phyloP scores from a whole-genome alignment of 2,888 invertebrate genomes.

The Pyrocoelia pectoralis region DNA sequence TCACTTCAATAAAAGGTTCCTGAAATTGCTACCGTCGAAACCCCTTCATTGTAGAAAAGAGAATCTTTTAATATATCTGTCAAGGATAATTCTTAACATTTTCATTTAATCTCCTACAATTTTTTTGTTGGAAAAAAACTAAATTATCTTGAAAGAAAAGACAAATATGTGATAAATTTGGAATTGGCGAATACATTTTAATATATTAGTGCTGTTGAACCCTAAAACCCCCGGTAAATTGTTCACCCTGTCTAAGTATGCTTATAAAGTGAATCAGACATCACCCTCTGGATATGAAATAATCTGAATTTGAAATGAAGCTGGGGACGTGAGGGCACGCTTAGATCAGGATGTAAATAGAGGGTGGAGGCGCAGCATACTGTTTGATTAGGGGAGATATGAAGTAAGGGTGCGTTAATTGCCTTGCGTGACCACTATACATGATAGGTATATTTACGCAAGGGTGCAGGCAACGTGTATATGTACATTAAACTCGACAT shows the following conservation, averaged over 20 bases:
- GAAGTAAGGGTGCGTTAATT: slow-evolving; percentile 54
- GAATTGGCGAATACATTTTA: neutral
- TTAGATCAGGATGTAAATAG: slow-evolving; percentile 42
- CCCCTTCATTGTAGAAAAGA: slow-evolving; percentile 31
- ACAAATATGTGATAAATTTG: neutral
- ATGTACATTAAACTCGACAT: slow-evolving; percentile 45
- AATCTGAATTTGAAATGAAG: slow-evolving; percentile 40
- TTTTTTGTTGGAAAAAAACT: neutral
- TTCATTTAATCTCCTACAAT: slow-evolving; percentile 1
- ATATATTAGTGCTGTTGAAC: neutral
- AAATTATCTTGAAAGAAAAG: neutral
- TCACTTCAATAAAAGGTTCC: slow-evolving; percentile 38
- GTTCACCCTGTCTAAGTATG: slow-evolving; percentile 17
- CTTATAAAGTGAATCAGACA: slow-evolving; percentile 33
- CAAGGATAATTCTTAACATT: slow-evolving; percentile 12
- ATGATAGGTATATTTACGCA: slow-evolving; percentile 35
- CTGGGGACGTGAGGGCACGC: slow-evolving; percentile 32
- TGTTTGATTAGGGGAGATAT: slow-evolving; percentile 50
- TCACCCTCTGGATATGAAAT: slow-evolving; percentile 35
- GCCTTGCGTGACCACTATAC: slow-evolving; percentile 44
- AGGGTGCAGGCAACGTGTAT: slow-evolving; percentile 43
- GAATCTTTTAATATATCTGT: slow-evolving; percentile 21
- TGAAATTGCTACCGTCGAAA: slow-evolving; percentile 33
- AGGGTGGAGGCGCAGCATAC: slow-evolving; percentile 36
- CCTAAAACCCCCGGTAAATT: slow-evolving; percentile 3